Evolutionary conservation across 1,140 invertebrate genomes (phyloP), one percentile per base, ranked within the genome.

Genomic region (Drosophila bifasciata): DNA sequence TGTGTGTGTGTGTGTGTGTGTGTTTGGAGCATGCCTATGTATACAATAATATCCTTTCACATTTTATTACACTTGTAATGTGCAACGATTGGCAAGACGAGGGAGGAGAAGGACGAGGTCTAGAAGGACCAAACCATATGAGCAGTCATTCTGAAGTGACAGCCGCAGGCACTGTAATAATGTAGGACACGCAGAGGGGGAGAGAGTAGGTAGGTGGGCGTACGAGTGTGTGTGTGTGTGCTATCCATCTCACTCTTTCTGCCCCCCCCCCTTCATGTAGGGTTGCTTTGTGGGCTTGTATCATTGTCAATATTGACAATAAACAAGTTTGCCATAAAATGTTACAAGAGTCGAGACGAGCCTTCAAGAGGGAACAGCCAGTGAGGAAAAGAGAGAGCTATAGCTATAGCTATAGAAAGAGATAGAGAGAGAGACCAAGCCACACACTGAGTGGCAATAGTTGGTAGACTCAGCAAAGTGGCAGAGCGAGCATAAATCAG

Each of bases 51-150:
- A 86, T 86, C 83, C 83, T 78, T 80, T 86, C 64, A 86, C 73
- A 88, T 88, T 86, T 86, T 86, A 88, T 86, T 88, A 86, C 81
- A 86, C 83, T 78, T 88, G 77, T 88, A 81, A 86, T 86, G 81
- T 81, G 74, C 81, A 86, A 63, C 83, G 80, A 77, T 86, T 85
- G 80, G 58, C 46, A 56, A 17, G n/a, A 9, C 28, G 45, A 36
- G 25, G 39, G 45, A 36, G 25, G 44, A 5, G n/a, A 7, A 9
- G 19, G 9, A 3, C 25, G 46, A 8, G 17, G 50, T 13, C 49
- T 19, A 36, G n/a, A 25, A 45, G 44, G 53, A 52, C 51, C n/a
- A n/a, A 4, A 5, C 28, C 63, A 66, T 58, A 50, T 51, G 76
- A 84, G 63, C 80, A 79, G 48, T 69, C 62, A 61, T 69, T 28